Evolutionary conservation across 2,888 invertebrate species (phyloP), one percentile per base, ranked within the genome.

Genomic region (Anoncus sp.): DNA sequence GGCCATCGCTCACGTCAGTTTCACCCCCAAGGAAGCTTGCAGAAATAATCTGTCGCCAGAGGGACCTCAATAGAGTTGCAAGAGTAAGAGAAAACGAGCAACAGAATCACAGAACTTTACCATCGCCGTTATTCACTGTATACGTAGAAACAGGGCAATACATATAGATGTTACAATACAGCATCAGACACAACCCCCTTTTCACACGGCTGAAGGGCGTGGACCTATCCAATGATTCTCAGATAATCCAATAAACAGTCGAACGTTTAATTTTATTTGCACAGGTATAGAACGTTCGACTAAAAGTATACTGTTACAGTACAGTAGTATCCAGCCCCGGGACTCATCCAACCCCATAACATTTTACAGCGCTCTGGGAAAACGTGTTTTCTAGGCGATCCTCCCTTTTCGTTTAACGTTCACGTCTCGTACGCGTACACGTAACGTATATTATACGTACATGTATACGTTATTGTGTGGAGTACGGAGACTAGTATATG

Each of bases 341-440:
- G 78, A 77, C 82, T 78, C 81, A 79, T 83, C 81, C 70, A 77
- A 69, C 53, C 51, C 77, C 77, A 75, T 74, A 81, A 81, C 75
- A 81, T 80, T 76, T 77, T 77, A 73, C 75, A 72, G 79, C 69
- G 66, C 57, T 60, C 53, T 59, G 38, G 45, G 51, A 70, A 70
- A 77, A 65, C 66, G 70, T 38, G 71, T 70, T 74, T 70, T 67
- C 62, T 40, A 43, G 16, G 27, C 49, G 24, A 35, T 57, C 47
- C 62, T 71, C 71, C 47, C 74, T 20, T 55, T 60, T 53, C 62
- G 38, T 71, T 75, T 55, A 67, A 57, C 67, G 24, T 57, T 40
- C 40, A 71, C 70, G 38, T 31, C 45, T 63, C 18, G 45, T 27
- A 24, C n/a, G 40, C 43, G 51, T 43, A 27, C 53, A 27, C 24